Percentiles rank a stretch among this genome's conserved stretches.
Conservation (phyloP, 2,888 invertebrate species). For the Sipha maydis region DNA sequence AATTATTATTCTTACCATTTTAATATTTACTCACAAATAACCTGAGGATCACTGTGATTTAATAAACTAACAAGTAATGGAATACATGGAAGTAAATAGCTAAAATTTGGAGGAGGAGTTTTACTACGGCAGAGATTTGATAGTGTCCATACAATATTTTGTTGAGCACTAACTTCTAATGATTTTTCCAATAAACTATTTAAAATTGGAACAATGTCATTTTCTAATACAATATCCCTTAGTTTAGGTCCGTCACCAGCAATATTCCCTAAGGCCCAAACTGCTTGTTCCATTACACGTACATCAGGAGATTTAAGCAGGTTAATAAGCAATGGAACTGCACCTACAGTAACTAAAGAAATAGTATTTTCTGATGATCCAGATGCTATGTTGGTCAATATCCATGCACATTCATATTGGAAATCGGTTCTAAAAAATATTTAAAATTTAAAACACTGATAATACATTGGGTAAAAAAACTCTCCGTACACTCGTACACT, state of each 20-base stretch:
- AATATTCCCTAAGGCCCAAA: constrained; percentile 98
- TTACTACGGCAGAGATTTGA: constrained; percentile 96
- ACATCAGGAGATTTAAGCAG: constrained; percentile 76
- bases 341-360: constrained; percentile 86
- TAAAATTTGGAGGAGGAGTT: constrained; percentile 87
- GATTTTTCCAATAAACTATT: constrained; percentile 48
- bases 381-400: constrained; percentile 95
- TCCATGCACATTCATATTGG: constrained; percentile 98
- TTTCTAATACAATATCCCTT: constrained; percentile 82
- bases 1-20: background rate
- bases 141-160: constrained; percentile 92
- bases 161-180: constrained; percentile 70
- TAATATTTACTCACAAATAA: constrained; percentile 71
- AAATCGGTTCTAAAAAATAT: constrained; percentile 72
- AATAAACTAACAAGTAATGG: constrained; percentile 82
- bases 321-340: constrained; percentile 82
- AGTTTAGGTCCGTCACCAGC: constrained; percentile 84
- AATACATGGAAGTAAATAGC: constrained; percentile 78
- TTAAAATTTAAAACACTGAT: constrained; percentile 38
- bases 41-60: constrained; percentile 77
- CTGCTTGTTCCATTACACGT: constrained; percentile 89
- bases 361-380: constrained; percentile 92
- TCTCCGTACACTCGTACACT: no score
- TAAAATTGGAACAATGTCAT: constrained; percentile 74
- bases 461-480: no score